Base-by-base conservation (phyloP, 2,888 invertebrate genomes). In the Onchidella celtica region DNA sequence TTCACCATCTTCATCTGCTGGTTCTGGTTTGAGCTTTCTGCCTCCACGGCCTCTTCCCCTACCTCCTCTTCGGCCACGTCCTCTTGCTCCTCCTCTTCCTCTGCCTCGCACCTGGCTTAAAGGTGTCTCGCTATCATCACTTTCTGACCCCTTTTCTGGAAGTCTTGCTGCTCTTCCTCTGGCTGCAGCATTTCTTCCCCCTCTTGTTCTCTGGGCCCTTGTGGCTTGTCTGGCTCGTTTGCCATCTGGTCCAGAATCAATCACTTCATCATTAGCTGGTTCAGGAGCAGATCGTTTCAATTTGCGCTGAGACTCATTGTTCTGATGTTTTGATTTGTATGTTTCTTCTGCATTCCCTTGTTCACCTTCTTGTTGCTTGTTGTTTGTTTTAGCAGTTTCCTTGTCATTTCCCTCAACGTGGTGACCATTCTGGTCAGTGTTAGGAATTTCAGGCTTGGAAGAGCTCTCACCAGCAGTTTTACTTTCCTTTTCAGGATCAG, bases 201-300 rank as follows among this genome's bases (percentile, higher is more conserved):
- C 70, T 21, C 81, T 57, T 3, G 81, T 76, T 70, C 70, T 76
- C 47, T 69, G 69, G n/a, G 29, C 47, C 40, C 38, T 76, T 0
- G 81, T 79, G 9, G 78, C 77, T 21, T 69, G 83, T 29, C 59
- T 76, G 29, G 83, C 81, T 24, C 75, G 77, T 38, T 84, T 84
- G 4, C 83, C 84, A n/a, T 78, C 65, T 9, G 84, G 84, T 24
- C 78, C 84, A 3, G 81, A 57, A 21, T 83, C 78, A 36, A 76
- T 21, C 11, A 61, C 11, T 3, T 84, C 84, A 40, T 83, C 84
- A 47, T 76, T 83, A 6, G 27, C 82, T 11, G 75, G 61, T n/a
- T 83, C 78, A 21, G 84, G 82, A 4, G 82, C 84, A 55, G 77
- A 24, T 9, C 84, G 73, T 61, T 84, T 84, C 14, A 69, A 57